phyloP scores from a whole-genome alignment of 2,888 invertebrate species.

The Drosophila formosana region DNA sequence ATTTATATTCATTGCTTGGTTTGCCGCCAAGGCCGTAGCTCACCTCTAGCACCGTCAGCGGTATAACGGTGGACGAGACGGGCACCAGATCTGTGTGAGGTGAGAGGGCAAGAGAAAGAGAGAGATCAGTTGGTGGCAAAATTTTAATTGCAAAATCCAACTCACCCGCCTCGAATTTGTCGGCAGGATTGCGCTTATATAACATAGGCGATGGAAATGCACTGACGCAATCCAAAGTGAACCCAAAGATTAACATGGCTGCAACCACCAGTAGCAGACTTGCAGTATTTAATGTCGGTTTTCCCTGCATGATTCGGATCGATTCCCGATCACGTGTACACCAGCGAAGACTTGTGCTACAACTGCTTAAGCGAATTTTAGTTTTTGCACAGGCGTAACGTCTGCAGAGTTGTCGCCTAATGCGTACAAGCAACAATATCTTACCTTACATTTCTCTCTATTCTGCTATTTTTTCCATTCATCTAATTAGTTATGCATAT shows the following conservation, averaged over 20 bases:
- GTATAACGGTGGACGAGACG: constrained; percentile 89
- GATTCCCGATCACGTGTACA: constrained; percentile 37
- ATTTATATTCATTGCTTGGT: constrained; percentile 84
- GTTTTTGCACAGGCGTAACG: constrained; percentile 21
- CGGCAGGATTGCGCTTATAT: constrained; percentile 86
- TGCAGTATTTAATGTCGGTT: constrained; percentile 6
- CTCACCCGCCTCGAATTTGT: constrained; percentile 86
- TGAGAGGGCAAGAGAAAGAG: background rate
- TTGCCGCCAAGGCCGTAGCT: constrained; percentile 86
- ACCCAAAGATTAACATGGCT: constrained; percentile 37
- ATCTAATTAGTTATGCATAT: background rate
- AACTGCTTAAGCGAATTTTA: constrained; percentile 31
- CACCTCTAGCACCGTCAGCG: constrained; percentile 88
- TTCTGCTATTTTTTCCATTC: background rate
- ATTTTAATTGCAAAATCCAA: background rate
- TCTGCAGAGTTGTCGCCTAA: constrained; percentile 2
- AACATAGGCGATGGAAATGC: constrained; percentile 85
- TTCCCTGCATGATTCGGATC: constrained; percentile 13
- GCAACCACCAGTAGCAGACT: constrained; percentile 30
- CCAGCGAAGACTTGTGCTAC: constrained; percentile 18
- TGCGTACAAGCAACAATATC: background rate
- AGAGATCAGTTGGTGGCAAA: background rate
- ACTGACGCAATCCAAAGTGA: constrained; percentile 57
- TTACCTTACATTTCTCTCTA: background rate
- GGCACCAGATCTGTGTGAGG: constrained; percentile 87